Conservation (phyloP, 2,888 invertebrate species). For the Tipula unca region DNA sequence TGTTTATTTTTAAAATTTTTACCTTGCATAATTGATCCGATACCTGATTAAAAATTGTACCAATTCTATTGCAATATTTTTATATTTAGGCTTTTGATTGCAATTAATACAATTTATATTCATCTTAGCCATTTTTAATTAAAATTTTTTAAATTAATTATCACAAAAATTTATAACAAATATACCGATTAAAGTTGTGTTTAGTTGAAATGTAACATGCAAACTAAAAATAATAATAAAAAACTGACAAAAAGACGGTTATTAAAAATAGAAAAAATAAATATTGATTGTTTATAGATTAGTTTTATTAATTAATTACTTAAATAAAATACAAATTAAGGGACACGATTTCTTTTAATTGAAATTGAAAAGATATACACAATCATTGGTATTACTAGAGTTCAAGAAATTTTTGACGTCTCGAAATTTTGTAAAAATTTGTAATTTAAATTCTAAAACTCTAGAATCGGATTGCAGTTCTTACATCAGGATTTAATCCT, state of each 20-base stretch:
- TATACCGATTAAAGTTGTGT: neutral
- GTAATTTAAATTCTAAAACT: no score
- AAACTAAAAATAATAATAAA: slow-evolving; percentile 16
- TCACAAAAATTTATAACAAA: neutral
- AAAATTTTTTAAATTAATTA: neutral
- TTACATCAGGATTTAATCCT: no score
- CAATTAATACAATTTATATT: neutral
- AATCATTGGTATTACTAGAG: neutral
- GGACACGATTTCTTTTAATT: neutral
- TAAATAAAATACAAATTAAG: neutral
- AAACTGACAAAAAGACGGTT: neutral
- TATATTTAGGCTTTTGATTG: slow-evolving; percentile 19
- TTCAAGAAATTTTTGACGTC: neutral
- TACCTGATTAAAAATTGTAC: slow-evolving; percentile 25
- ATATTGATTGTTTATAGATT: neutral
- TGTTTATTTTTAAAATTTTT: neutral
- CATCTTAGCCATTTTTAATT: neutral
- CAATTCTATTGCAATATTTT: slow-evolving; percentile 22
- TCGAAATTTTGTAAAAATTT: no score
- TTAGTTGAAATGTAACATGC: neutral
- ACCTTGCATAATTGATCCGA: slow-evolving; percentile 21
- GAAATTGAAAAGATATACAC: neutral
- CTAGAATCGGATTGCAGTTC: no score
- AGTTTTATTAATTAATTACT: neutral
- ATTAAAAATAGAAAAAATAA: neutral